These are phyloP conservation scores for Carduelis carduelis DNA, from an alignment of 2,797 vertebrate genomes.

Conservation along the genomic window DNA sequence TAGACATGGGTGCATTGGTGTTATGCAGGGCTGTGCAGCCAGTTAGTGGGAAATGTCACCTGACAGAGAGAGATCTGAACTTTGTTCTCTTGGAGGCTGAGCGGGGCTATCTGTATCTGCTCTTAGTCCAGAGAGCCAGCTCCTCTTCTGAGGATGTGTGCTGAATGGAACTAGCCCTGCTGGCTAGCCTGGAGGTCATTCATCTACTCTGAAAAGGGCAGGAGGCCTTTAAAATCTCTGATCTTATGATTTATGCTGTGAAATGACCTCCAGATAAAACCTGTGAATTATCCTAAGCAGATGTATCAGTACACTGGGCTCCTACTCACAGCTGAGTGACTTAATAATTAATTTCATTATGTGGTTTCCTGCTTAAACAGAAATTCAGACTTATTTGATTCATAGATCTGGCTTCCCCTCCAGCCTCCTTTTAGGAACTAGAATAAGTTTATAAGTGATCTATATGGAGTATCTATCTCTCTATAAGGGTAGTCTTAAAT, in stretches of 20 bases:
- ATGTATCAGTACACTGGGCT: background rate
- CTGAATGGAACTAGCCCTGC: background rate
- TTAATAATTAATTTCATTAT: background rate
- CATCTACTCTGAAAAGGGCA: background rate
- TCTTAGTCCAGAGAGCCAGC: background rate
- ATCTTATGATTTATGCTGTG: background rate
- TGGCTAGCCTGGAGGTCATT: background rate
- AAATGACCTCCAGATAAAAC: background rate
- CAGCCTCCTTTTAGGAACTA: background rate
- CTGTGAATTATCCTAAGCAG: background rate
- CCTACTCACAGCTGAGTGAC: background rate
- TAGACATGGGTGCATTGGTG: background rate
- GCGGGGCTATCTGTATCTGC: rapidly evolving
- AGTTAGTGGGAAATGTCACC: background rate
- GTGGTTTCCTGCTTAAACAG: background rate
- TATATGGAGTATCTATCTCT: background rate
- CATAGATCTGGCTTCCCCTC: background rate
- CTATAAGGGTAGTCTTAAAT: background rate
- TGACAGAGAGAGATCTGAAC: background rate
- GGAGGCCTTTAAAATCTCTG: background rate
- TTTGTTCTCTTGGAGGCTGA: background rate
- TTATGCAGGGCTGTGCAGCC: background rate
- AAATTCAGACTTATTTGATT: background rate
- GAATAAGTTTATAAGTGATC: background rate
- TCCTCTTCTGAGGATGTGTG: background rate